Conservation (phyloP, 53 echinoderm and acorn worm genomes). For the Zoroaster sp. region DNA sequence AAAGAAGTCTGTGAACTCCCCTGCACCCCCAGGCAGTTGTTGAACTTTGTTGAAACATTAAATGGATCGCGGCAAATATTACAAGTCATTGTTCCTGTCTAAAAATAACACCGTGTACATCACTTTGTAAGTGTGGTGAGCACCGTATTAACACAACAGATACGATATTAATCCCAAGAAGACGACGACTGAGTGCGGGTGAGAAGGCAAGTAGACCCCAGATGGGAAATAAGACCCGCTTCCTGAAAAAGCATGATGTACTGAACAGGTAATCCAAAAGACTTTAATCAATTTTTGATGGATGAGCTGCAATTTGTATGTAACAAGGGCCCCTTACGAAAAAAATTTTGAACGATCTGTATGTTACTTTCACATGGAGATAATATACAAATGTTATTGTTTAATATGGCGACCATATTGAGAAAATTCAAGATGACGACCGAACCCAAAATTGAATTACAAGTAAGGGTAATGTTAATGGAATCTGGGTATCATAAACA, state of each 20-base stretch:
- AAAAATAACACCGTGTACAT: slow-evolving; percentile 24
- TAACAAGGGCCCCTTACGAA: too few relatives aligned
- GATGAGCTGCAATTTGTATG: neutral
- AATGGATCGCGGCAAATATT: neutral
- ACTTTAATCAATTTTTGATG: neutral
- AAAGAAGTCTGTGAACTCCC: neutral
- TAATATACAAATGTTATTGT: too few relatives aligned
- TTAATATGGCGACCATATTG: neutral
- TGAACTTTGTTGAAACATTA: slow-evolving; percentile 36
- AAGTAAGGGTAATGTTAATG: neutral
- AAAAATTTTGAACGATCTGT: too few relatives aligned
- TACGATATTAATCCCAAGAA: neutral
- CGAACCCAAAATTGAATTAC: neutral
- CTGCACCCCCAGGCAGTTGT: slow-evolving; percentile 48
- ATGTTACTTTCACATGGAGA: too few relatives aligned
- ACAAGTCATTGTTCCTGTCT: slow-evolving; percentile 1
- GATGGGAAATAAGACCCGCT: neutral
- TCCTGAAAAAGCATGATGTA: neutral
- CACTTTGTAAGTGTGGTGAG: slow-evolving; percentile 33
- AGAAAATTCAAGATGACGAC: neutral
- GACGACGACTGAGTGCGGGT: neutral
- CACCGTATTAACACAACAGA: neutral
- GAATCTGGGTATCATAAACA: neutral
- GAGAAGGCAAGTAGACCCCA: neutral
- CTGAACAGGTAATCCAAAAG: neutral